phyloP scores from a whole-genome alignment of 23 tunicate species.

The Halocynthia roretzi region DNA sequence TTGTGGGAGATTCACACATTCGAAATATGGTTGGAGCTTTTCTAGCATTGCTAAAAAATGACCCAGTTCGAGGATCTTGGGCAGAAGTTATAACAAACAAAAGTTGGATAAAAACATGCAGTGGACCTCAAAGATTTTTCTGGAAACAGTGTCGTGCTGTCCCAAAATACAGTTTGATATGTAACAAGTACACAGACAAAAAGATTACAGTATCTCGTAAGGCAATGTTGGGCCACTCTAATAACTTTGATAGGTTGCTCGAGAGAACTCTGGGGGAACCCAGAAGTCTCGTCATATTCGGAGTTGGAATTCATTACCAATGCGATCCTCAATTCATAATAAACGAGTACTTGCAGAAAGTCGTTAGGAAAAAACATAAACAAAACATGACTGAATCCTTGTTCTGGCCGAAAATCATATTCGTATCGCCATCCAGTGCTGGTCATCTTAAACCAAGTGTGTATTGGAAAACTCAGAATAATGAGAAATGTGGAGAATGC shows the following conservation, averaged over 20 bases:
- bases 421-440: not conserved
- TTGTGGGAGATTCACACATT: constrained; percentile 31
- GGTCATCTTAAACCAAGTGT: not conserved
- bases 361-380: not conserved
- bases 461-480: not conserved
- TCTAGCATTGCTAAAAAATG: constrained; percentile 18
- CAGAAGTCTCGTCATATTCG: not conserved
- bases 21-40: constrained; percentile 28
- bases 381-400: too few species aligned
- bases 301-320: not conserved
- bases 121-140: constrained; percentile 1
- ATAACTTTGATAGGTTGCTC: not conserved
- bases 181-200: not conserved
- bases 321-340: not conserved
- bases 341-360: not conserved
- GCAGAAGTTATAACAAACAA: not conserved
- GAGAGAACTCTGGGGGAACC: not conserved
- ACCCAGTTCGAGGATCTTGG: constrained; percentile 6
- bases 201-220: not conserved
- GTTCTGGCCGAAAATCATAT: not conserved
- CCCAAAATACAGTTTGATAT: not conserved
- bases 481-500: not conserved
- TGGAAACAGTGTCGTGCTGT: constrained; percentile 21
- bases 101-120: not conserved
- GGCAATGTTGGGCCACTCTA: not conserved